A percentile compares a stretch with the other conserved stretches of the same genome.
phyloP scores from a whole-genome alignment of 2,113 vertebrate genomes.

The Murina feae region DNA sequence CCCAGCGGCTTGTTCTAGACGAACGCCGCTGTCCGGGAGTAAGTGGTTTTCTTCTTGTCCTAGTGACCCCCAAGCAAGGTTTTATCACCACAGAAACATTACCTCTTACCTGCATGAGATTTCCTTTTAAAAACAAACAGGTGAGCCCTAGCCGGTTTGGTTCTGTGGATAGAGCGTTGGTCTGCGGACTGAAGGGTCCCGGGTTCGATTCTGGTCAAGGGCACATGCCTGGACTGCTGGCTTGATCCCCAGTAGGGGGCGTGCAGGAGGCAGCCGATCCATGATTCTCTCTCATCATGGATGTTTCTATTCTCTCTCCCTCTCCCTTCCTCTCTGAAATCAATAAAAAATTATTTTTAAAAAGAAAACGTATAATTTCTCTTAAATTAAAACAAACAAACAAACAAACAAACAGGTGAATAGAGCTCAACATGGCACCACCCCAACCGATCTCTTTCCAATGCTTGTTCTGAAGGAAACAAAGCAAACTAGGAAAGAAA shows the following conservation, averaged over 20 bases:
- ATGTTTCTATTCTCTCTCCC: neutral
- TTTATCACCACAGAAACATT: neutral
- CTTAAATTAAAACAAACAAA: neutral
- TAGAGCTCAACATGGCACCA: neutral
- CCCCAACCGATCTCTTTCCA: neutral
- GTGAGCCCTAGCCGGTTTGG: neutral
- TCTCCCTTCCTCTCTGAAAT: neutral
- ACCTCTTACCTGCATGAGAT: neutral
- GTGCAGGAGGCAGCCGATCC: neutral
- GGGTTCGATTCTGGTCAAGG: neutral
- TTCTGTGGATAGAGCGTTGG: too few species aligned
- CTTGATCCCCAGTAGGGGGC: too few species aligned
- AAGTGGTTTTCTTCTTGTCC: neutral
- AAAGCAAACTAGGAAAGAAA: neutral
- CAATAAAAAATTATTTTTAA: neutral
- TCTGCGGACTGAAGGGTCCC: too few species aligned
- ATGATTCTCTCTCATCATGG: neutral
- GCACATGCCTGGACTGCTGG: fast-evolving
- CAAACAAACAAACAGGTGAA: neutral
- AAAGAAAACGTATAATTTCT: neutral
- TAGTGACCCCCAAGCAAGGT: neutral
- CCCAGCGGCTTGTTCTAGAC: neutral
- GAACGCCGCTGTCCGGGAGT: neutral
- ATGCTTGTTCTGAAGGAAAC: neutral
- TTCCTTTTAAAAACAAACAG: neutral